phyloP scores from a whole-genome alignment of 2,888 invertebrate genomes.

The Sympetrum striolatum region DNA sequence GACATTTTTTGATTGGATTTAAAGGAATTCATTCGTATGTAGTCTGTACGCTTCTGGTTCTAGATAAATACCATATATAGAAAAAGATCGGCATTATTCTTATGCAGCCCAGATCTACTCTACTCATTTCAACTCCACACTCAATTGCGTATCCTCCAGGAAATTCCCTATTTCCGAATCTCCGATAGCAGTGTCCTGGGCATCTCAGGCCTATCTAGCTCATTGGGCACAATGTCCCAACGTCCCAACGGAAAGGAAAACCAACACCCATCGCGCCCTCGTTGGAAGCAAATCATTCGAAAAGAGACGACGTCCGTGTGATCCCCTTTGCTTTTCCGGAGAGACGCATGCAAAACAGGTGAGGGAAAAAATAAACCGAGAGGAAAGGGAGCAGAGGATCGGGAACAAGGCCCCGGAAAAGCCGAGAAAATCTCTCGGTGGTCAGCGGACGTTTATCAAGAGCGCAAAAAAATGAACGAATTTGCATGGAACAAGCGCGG shows the following conservation, averaged over 20 bases:
- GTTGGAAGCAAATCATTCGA: not conserved
- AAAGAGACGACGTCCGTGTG: not conserved
- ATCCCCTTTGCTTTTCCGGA: not conserved
- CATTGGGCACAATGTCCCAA: not conserved
- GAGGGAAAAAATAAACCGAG: not conserved
- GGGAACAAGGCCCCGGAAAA: not conserved
- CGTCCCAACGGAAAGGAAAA: not conserved
- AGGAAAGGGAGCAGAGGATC: not conserved
- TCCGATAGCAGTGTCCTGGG: not conserved
- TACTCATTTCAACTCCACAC: not conserved
- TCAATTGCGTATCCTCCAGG: not conserved
- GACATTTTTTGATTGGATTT: too few relatives aligned
- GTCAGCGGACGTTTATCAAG: slow-evolving; percentile 8
- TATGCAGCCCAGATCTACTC: not conserved
- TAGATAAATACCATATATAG: too few relatives aligned
- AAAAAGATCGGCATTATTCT: not conserved
- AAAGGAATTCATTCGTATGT: too few relatives aligned
- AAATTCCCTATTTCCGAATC: not conserved
- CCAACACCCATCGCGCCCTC: not conserved
- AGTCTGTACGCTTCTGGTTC: too few relatives aligned
- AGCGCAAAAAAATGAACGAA: not conserved
- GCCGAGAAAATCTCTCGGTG: slow-evolving; percentile 36
- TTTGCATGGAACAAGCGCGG: slow-evolving; percentile 11
- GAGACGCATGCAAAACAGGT: not conserved
- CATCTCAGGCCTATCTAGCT: not conserved